phyloP scores from a whole-genome alignment of 1,140 invertebrate species.

The Coenobita brevimanus region DNA sequence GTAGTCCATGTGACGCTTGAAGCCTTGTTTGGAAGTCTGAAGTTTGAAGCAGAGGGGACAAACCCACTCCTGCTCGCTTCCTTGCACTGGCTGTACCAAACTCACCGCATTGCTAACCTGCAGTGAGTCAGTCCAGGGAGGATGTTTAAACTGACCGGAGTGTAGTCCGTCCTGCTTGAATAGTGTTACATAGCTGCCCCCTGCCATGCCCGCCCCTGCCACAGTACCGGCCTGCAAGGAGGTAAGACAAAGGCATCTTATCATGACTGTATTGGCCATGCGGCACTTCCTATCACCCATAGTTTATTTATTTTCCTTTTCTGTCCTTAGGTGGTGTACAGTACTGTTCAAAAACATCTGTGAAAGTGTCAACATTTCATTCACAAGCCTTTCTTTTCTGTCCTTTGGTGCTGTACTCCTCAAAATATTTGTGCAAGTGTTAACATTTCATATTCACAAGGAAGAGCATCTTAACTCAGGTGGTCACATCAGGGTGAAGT shows the following conservation, averaged over 20 bases:
- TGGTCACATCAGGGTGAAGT: too few relatives aligned
- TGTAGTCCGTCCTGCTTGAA: constrained; percentile 40
- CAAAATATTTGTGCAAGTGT: too few relatives aligned
- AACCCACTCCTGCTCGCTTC: constrained; percentile 5
- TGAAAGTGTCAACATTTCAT: neutral
- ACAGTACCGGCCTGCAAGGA: constrained; percentile 50
- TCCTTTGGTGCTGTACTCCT: neutral
- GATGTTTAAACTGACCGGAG: constrained; percentile 4
- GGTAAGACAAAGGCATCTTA: constrained; percentile 48
- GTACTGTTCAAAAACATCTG: neutral
- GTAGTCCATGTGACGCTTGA: constrained; percentile 57
- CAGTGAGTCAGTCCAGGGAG: constrained; percentile 26
- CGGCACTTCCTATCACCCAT: too few relatives aligned
- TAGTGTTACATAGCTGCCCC: constrained; percentile 33
- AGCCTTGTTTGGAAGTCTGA: constrained; percentile 25
- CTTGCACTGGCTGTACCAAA: neutral
- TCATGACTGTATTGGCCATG: constrained; percentile 8
- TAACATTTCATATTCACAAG: neutral
- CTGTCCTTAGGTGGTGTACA: neutral
- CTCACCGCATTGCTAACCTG: neutral
- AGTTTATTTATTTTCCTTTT: too few relatives aligned
- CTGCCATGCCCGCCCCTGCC: constrained; percentile 45
- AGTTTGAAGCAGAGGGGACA: constrained; percentile 50
- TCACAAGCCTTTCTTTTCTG: neutral
- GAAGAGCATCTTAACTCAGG: too few relatives aligned